These are phyloP conservation scores for Platysternon megacephalum DNA, from an alignment of 2,113 vertebrate genomes.

Conservation along the genomic window DNA sequence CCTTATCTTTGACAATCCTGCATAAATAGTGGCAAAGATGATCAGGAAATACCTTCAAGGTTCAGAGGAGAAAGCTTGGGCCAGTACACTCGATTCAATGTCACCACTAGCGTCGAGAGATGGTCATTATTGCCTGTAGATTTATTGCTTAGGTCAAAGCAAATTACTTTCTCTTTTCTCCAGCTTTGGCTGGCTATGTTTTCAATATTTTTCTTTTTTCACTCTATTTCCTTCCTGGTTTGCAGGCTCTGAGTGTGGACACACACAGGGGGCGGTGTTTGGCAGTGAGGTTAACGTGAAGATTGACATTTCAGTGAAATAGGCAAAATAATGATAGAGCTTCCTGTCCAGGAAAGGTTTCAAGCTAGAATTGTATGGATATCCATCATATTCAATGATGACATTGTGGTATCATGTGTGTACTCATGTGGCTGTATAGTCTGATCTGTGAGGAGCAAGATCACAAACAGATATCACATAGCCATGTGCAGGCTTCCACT, in stretches of 20 bases:
- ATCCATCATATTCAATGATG: background rate
- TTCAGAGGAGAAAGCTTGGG: constrained; percentile 12
- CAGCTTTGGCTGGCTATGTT: constrained; percentile 5
- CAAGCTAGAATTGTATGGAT: background rate
- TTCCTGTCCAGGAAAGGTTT: background rate
- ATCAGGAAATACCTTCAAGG: constrained; percentile 26
- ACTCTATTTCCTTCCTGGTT: background rate
- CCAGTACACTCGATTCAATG: constrained; percentile 73
- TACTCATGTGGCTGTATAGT: background rate
- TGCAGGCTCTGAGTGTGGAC: background rate
- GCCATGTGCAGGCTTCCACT: background rate
- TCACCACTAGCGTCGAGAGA: constrained; percentile 67
- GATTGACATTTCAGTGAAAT: background rate
- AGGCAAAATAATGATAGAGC: background rate
- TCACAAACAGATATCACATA: background rate
- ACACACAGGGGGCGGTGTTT: rapidly evolving
- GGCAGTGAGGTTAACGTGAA: background rate
- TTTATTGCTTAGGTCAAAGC: constrained; percentile 79
- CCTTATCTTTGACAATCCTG: background rate
- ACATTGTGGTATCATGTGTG: background rate
- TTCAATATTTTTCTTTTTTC: constrained; percentile 56
- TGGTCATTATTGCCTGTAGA: constrained; percentile 74
- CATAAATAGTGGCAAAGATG: background rate
- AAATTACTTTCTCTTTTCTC: constrained; percentile 76
- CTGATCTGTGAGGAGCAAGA: background rate